Base-by-base conservation (phyloP, 2,888 invertebrate genomes). In the Caenorhabditis zanzibari region DNA sequence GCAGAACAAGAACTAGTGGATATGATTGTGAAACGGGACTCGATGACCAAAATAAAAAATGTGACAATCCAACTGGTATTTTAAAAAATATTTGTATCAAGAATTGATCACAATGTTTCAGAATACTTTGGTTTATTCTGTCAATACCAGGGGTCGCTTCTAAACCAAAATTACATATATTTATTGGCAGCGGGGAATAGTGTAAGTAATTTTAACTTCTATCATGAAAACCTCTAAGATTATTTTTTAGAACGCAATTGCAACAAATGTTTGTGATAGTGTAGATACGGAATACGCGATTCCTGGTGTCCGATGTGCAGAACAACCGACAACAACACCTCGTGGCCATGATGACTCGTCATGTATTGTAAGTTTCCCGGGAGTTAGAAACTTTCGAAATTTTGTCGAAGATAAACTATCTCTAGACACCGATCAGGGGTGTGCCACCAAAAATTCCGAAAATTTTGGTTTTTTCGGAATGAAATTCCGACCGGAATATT, bases 21-120 rank as follows among this genome's bases (percentile, higher is more conserved):
- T 82, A 76, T 49, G 38, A 82, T 35, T 82, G 79, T 56, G 10
- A 38, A 3, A 63, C 47, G 5, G 79, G 79, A n/a, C 12, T 19
- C 3, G 38, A 54, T 22, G 47, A 71, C 14, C 7, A 24, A 1
- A 12, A 14, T 0, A 22, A 49, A 1, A 26, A 7, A 5, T 76
- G 75, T 47, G 24, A 0, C 19, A 14, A 5, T 68, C 49, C 47
- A 58, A 41, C 38, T n/a, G 12, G 47, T 2, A 47, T 47, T 16
- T 2, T 7, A 64, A 64, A 38, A 44, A 44, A 38, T 32, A 22
- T 16, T 32, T 41, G 7, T 12, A 12, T 38, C 10, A 12, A 38
- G 2, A 12, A 10, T 35, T 22, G 19, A 49, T n/a, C 24, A 32
- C 12, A 9, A 19, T 0, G 16, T 28, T 66, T 22, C 44, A 69